Evolutionary conservation across 2,888 invertebrate species (phyloP).

Genomic region (Quadriops clusia): DNA sequence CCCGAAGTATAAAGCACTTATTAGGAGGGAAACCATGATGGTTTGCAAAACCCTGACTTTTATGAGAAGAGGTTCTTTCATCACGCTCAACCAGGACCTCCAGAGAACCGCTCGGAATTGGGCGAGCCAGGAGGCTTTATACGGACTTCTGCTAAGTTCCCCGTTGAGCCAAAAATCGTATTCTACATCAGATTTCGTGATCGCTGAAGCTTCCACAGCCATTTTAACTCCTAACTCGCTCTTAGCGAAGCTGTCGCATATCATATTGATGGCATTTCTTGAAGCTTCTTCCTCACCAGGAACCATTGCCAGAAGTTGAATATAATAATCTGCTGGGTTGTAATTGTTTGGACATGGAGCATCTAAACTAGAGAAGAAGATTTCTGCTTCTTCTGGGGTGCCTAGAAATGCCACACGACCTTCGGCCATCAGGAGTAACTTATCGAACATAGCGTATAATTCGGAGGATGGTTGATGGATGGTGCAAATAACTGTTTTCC

Average conservation of each 20-base stretch:
- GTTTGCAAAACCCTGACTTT: conserved; percentile 83
- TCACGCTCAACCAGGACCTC: conserved; percentile 79
- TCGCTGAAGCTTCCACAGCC: conserved; percentile 44
- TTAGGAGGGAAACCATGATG: conserved; percentile 72
- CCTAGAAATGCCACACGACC: conserved; percentile 85
- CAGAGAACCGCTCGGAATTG: conserved; percentile 84
- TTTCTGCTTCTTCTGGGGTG: conserved; percentile 61
- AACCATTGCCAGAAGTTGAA: conserved; percentile 76
- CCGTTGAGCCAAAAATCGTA: conserved; percentile 26
- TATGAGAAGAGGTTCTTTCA: conserved; percentile 83
- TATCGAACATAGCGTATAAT: conserved; percentile 80
- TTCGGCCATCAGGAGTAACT: conserved; percentile 79
- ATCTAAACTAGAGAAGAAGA: conserved; percentile 69
- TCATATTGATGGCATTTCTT: conserved; percentile 61
- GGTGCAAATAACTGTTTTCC: conserved; percentile 84
- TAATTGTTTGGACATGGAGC: conserved; percentile 79
- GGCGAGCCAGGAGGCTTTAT: conserved; percentile 76
- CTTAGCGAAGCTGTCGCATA: conserved; percentile 63
- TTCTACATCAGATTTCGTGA: conserved; percentile 22
- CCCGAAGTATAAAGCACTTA: conserved; percentile 79
- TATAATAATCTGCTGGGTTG: conserved; percentile 90
- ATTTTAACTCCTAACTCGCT: conserved; percentile 52
- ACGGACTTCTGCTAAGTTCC: conserved; percentile 36
- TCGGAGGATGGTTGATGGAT: conserved; percentile 95
- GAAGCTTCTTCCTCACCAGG: conserved; percentile 76